A percentile compares a stretch with the other conserved stretches of the same genome.
phyloP scores from a whole-genome alignment of 1,140 invertebrate genomes.

The Daktulosphaira vitifoliae region DNA sequence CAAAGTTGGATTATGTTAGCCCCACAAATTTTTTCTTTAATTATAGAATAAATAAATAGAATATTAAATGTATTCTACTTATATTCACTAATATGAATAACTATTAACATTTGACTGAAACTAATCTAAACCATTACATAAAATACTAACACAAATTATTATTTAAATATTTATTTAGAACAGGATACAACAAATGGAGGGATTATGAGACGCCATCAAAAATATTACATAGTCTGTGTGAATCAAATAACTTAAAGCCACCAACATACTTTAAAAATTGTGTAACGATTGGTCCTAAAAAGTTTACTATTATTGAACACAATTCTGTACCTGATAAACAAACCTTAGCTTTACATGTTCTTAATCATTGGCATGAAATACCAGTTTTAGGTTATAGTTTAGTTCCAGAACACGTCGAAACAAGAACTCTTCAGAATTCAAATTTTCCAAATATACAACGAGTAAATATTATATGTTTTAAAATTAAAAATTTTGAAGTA shows the following conservation, averaged over 20 bases:
- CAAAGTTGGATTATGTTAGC: too few relatives aligned
- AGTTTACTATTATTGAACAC: neutral
- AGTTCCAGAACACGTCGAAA: constrained; percentile 84
- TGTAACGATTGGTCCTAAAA: neutral
- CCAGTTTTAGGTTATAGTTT: constrained; percentile 65
- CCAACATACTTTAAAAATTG: neutral
- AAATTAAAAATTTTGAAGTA: neutral
- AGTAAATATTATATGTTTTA: constrained; percentile 45
- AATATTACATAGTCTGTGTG: constrained; percentile 1
- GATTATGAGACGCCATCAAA: neutral
- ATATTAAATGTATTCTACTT: too few relatives aligned
- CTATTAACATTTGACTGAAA: too few relatives aligned
- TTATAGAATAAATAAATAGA: too few relatives aligned
- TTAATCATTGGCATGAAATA: constrained; percentile 53
- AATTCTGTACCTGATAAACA: constrained; percentile 2
- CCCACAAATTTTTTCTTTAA: too few relatives aligned
- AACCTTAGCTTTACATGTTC: constrained; percentile 32
- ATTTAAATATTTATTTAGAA: neutral
- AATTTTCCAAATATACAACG: constrained; percentile 72
- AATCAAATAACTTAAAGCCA: neutral
- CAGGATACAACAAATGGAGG: constrained; percentile 13
- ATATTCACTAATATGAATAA: too few relatives aligned
- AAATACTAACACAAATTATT: too few relatives aligned
- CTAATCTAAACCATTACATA: too few relatives aligned
- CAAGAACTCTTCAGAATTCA: constrained; percentile 64